Evolutionary conservation across 2,113 vertebrate species (phyloP).

Genomic region (Zosterops japonicus): DNA sequence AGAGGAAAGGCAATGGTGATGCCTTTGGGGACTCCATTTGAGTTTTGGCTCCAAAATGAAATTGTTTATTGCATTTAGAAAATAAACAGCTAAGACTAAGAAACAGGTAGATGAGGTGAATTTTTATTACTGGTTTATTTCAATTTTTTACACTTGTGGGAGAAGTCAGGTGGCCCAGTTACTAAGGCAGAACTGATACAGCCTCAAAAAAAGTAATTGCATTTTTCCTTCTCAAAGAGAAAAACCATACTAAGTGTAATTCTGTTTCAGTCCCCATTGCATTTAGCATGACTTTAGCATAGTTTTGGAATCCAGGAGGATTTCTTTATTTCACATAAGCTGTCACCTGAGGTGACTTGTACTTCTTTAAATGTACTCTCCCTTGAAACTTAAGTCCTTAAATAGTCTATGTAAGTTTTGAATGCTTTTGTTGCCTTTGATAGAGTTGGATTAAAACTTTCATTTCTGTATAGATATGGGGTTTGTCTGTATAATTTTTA

Average conservation of each 20-base stretch:
- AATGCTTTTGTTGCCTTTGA: not conserved
- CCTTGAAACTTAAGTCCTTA: not conserved
- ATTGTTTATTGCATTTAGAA: not conserved
- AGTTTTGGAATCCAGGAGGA: not conserved
- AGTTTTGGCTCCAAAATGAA: not conserved
- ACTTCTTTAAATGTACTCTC: not conserved
- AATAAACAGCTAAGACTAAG: not conserved
- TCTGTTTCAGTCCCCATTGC: not conserved
- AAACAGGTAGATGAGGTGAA: not conserved
- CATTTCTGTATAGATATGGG: not conserved
- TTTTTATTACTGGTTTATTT: not conserved
- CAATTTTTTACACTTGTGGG: not conserved
- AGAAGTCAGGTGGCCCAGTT: slow-evolving; percentile 19
- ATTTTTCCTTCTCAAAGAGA: not conserved
- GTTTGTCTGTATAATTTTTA: not conserved
- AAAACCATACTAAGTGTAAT: not conserved
- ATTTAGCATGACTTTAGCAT: not conserved
- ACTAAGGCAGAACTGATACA: not conserved
- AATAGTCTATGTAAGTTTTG: not conserved
- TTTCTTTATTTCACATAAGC: not conserved
- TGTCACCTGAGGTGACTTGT: not conserved
- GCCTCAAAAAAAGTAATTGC: not conserved
- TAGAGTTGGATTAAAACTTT: not conserved
- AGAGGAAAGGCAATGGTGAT: not conserved
- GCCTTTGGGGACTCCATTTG: not conserved